Percentiles rank a stretch among this genome's conserved stretches.
Conservation (phyloP, 2,888 invertebrate genomes). For the Osmoderma eremita region DNA sequence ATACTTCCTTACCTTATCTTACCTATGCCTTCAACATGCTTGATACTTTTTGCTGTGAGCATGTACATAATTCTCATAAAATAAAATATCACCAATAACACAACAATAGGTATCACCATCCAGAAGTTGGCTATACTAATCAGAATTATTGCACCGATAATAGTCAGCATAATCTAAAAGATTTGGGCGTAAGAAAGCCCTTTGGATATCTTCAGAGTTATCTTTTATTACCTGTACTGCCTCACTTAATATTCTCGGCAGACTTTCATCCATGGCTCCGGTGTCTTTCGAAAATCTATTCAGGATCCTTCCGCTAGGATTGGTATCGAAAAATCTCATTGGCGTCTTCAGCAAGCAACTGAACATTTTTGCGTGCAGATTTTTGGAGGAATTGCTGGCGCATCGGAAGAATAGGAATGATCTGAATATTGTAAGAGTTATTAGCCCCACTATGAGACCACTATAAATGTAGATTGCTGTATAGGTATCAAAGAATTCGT, state of each 20-base stretch:
- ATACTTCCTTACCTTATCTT: background rate
- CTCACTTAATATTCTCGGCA: slow-evolving; percentile 71
- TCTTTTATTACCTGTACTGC: slow-evolving; percentile 59
- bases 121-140: slow-evolving; percentile 74
- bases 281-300: slow-evolving; percentile 84
- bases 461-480: slow-evolving; percentile 61
- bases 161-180: slow-evolving; percentile 59
- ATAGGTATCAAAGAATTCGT: slow-evolving; percentile 39
- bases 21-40: slow-evolving; percentile 68
- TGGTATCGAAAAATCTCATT: slow-evolving; percentile 87
- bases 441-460: slow-evolving; percentile 56
- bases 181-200: background rate
- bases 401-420: slow-evolving; percentile 78
- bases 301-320: slow-evolving; percentile 80
- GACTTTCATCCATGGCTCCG: slow-evolving; percentile 75
- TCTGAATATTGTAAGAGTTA: slow-evolving; percentile 66
- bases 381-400: slow-evolving; percentile 79
- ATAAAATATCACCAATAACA: slow-evolving; percentile 71
- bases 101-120: slow-evolving; percentile 69
- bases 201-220: background rate
- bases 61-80: slow-evolving; percentile 72
- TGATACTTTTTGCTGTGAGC: slow-evolving; percentile 75
- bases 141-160: slow-evolving; percentile 73
- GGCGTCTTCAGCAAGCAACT: slow-evolving; percentile 78
- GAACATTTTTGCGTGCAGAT: slow-evolving; percentile 88